A percentile compares a stretch with the other conserved stretches of the same genome.
Evolutionary conservation across 1,140 invertebrate species (phyloP).

Genomic region (Neodiprion pinetum): DNA sequence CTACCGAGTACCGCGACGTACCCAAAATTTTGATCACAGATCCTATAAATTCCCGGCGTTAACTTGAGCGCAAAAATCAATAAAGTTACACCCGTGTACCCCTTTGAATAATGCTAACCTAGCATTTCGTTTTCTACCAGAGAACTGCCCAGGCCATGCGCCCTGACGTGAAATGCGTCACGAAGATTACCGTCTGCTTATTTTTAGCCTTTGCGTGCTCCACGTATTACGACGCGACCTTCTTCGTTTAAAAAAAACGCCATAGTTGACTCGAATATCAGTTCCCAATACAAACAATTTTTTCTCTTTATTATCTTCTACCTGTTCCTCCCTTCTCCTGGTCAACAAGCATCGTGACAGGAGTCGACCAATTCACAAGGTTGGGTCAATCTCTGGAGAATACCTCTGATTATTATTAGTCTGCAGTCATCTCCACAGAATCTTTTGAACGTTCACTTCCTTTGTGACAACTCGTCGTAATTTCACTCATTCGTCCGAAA

Average conservation of each 20-base stretch:
- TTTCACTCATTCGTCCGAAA: not conserved
- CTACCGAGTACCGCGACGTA: not conserved
- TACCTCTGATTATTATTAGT: not conserved
- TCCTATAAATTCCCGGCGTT: not conserved
- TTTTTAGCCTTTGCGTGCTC: slow-evolving; percentile 47
- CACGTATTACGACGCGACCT: slow-evolving; percentile 3
- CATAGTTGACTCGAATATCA: not conserved
- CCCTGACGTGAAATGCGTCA: slow-evolving; percentile 14
- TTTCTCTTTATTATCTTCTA: slow-evolving; percentile 28
- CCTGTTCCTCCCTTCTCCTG: not conserved
- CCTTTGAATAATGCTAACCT: slow-evolving; percentile 44
- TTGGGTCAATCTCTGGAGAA: slow-evolving; percentile 14
- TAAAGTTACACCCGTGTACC: slow-evolving; percentile 43
- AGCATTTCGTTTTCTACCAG: slow-evolving; percentile 27
- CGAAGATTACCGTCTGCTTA: slow-evolving; percentile 46
- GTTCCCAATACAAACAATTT: slow-evolving; percentile 23
- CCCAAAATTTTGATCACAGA: not conserved
- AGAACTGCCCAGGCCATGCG: not conserved
- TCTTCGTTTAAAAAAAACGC: not conserved
- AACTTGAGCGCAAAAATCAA: slow-evolving; percentile 59
- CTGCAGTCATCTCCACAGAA: not conserved
- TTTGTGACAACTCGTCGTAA: slow-evolving; percentile 9
- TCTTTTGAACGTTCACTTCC: slow-evolving; percentile 1
- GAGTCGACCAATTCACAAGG: slow-evolving; percentile 24
- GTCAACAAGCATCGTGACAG: not conserved